Percentiles rank a stretch among this genome's conserved stretches.
These are phyloP conservation scores for Sphecodes monilicornis DNA, from an alignment of 2,888 invertebrate species.

Conservation along the genomic window DNA sequence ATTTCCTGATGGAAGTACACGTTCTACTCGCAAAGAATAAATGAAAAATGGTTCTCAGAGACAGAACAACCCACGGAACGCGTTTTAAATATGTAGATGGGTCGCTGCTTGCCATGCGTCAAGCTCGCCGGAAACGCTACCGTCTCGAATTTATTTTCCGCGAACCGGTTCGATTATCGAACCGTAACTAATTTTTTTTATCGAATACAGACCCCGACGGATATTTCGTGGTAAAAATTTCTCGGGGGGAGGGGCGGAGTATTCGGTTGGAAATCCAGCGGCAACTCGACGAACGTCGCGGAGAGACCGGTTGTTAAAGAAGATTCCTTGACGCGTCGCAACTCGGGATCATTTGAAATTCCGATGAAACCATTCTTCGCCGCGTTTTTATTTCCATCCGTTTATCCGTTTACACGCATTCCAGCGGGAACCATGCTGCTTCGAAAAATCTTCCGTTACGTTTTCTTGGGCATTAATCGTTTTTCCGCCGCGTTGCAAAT, in stretches of 20 bases:
- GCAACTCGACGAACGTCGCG: not conserved
- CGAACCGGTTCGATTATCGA: not conserved
- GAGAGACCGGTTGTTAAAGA: not conserved
- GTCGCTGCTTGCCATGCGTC: not conserved
- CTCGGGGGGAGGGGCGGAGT: not conserved
- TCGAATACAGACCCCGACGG: not conserved
- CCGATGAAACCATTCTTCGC: constrained; percentile 9
- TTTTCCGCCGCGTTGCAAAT: constrained; percentile 38
- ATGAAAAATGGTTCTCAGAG: not conserved
- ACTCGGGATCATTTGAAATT: not conserved
- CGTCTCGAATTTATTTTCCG: not conserved
- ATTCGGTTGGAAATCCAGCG: not conserved
- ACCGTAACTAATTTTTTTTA: not conserved
- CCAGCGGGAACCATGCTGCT: constrained; percentile 59
- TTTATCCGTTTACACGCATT: constrained; percentile 41
- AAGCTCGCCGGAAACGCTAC: not conserved
- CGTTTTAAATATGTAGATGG: not conserved
- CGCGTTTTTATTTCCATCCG: constrained; percentile 17
- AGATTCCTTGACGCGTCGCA: not conserved
- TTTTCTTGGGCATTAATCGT: constrained; percentile 68
- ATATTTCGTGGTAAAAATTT: not conserved
- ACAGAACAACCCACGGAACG: not conserved
- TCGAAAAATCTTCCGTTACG: constrained; percentile 57
- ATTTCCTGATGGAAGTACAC: too few species aligned
- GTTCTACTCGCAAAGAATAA: not conserved